Base-by-base conservation (phyloP, 1,140 invertebrate species). In the Cydia strobilella region DNA sequence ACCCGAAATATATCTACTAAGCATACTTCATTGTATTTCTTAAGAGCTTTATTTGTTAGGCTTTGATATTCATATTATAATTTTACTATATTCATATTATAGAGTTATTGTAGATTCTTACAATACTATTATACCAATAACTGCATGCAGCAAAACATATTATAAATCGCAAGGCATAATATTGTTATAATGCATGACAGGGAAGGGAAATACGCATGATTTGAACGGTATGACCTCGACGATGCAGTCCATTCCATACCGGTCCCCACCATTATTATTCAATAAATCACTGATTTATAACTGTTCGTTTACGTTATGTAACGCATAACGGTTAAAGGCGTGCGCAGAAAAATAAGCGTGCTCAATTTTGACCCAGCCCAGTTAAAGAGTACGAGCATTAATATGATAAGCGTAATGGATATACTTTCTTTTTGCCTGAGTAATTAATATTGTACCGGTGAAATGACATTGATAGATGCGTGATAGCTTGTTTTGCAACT, bases 271-370 rank as follows among this genome's bases (percentile, higher is more conserved):
- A 69, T 69, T 69, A 35, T 69, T 69, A 69, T 69, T 69, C 65
- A 69, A 69, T 69, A 69, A 69, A 69, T 69, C 65, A 69, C 65
- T 39, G 27, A 42, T 69, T 69, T 69, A 69, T 69, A 69, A 69
- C 65, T 69, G 65, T 69, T 35, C 65, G n/a, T 69, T 69, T 35
- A 69, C 15, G 31, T 69, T 69, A 69, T 35, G 42, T 35, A 69
- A 69, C 65, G 31, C 65, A 39, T 42, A 69, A 69, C 65, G 65
- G 65, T 69, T 69, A 18, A 31, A 69, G 31, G 15, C 27, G 18
- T 35, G 27, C 31, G 65, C 31, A 35, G n/a, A 69, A 69, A 42
- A 66, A 66, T 35, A 42, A 69, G 31, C 65, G 2, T 31, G 31
- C 63, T n/a, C 63, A 66, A 31, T 66, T 31, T 66, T 35, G 63